These are phyloP conservation scores for Bombyx mandarina DNA, from an alignment of 1,140 invertebrate species.

Conservation along the genomic window DNA sequence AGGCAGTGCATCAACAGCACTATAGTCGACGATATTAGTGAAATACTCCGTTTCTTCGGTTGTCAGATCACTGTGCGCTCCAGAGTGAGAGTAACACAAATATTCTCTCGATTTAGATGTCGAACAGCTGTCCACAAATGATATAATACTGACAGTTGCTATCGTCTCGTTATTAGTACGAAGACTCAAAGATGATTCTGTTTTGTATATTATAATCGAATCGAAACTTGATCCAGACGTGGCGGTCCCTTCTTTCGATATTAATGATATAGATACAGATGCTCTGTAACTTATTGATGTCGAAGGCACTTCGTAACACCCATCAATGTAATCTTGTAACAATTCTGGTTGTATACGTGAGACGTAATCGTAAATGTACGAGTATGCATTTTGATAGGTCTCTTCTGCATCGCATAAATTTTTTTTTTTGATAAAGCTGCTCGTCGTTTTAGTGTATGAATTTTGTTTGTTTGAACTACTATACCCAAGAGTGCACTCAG, in stretches of 20 bases:
- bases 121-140: conserved; percentile 15
- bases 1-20: no score
- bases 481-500: no score
- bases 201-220: conserved; percentile 19
- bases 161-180: conserved; percentile 6
- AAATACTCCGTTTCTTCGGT: not conserved
- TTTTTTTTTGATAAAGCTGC: no score
- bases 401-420: no score
- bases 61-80: not conserved
- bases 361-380: not conserved
- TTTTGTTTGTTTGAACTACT: no score
- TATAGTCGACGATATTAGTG: not conserved
- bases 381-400: not conserved
- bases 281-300: not conserved
- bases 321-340: no score
- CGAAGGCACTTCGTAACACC: not conserved
- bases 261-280: conserved; percentile 1
- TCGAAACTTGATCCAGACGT: conserved; percentile 12
- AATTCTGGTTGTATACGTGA: not conserved
- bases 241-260: not conserved
- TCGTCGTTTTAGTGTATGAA: no score
- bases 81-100: conserved; percentile 6
- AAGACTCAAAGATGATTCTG: conserved; percentile 26
- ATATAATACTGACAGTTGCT: conserved; percentile 23
- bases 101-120: conserved; percentile 13